A percentile compares a stretch with the other conserved stretches of the same genome.
Evolutionary conservation across 2,113 vertebrate genomes (phyloP).

Genomic region (Aptenodytes patagonicus): DNA sequence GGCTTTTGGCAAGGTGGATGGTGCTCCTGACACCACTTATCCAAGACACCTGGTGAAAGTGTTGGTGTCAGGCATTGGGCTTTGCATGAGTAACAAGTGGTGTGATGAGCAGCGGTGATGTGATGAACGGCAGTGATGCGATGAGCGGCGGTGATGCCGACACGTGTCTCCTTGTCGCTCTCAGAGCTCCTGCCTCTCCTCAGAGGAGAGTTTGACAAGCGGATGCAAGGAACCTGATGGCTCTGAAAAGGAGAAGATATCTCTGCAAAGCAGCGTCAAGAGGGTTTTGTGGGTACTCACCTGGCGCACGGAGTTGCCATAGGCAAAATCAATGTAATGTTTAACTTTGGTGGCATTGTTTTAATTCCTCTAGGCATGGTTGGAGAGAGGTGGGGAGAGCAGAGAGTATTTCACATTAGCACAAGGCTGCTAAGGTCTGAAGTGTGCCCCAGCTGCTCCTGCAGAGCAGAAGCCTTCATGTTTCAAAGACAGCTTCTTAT

Average conservation of each 20-base stretch:
- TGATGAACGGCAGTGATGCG: rapidly evolving
- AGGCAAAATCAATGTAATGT: background rate
- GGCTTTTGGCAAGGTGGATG: background rate
- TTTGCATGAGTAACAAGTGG: rapidly evolving
- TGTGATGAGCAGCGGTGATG: background rate
- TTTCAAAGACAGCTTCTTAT: background rate
- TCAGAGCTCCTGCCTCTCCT: background rate
- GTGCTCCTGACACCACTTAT: background rate
- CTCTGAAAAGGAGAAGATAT: background rate
- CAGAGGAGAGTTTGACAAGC: background rate
- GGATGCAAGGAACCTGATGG: background rate
- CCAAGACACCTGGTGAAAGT: background rate
- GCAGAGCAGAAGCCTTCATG: background rate
- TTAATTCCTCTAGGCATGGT: background rate
- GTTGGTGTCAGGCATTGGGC: background rate
- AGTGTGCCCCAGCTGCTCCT: background rate
- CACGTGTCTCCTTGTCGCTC: background rate
- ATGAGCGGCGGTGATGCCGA: rapidly evolving
- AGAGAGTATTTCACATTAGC: background rate
- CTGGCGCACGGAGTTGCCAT: rapidly evolving
- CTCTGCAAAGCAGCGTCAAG: background rate
- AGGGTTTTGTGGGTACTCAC: background rate
- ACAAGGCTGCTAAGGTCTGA: background rate
- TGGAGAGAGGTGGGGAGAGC: background rate
- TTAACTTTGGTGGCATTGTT: background rate